Percentiles rank a stretch among this genome's conserved stretches.
phyloP scores from a whole-genome alignment of 2,888 invertebrate species.

The Carpatolechia fugitivella region DNA sequence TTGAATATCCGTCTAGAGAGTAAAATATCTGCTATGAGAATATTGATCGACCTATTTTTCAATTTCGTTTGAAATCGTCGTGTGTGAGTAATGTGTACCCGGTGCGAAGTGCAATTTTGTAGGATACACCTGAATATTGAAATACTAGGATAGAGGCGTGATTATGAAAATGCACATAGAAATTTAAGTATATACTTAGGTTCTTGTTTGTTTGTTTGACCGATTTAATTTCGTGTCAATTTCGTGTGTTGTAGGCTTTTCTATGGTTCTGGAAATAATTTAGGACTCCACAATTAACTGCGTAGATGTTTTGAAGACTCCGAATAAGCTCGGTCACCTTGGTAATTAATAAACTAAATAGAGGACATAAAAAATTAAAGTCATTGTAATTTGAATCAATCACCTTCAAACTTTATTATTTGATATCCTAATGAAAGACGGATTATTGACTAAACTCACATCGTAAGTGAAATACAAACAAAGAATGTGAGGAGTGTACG shows the following conservation, averaged over 20 bases:
- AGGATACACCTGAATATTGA: background rate
- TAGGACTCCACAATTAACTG: too few relatives aligned
- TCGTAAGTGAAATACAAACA: background rate
- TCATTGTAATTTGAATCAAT: too few relatives aligned
- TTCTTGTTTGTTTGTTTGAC: too few relatives aligned
- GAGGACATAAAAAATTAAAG: too few relatives aligned
- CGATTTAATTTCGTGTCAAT: too few relatives aligned
- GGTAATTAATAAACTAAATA: too few relatives aligned
- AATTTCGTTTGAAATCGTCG: background rate
- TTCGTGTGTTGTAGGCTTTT: too few relatives aligned
- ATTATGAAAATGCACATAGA: background rate
- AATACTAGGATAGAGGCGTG: background rate
- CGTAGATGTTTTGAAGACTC: too few relatives aligned
- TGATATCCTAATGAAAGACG: background rate
- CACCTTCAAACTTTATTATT: background rate
- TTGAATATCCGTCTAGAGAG: too few relatives aligned
- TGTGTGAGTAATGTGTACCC: background rate
- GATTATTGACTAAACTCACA: background rate
- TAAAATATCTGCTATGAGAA: background rate
- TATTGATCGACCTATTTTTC: background rate
- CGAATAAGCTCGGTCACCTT: too few relatives aligned
- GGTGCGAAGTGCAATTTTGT: background rate
- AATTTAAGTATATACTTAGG: too few relatives aligned
- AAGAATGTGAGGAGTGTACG: background rate
- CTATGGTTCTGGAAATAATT: too few relatives aligned